These are phyloP conservation scores for Drosophila persimilis DNA, from an alignment of 1,140 invertebrate species.

Conservation along the genomic window DNA sequence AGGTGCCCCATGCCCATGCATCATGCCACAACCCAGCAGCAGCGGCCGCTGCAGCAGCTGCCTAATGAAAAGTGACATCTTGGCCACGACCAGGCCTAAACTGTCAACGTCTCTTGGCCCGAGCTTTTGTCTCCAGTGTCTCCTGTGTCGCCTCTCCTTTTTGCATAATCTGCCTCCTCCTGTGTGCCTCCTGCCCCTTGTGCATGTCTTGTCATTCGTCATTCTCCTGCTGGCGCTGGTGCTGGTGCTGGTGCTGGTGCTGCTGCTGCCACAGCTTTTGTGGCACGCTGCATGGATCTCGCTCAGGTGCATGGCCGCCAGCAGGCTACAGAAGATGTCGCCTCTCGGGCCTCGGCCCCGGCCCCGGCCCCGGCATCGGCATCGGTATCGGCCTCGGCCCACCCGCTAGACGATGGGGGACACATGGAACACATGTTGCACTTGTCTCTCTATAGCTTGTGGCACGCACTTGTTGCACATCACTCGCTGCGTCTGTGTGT, in stretches of 20 bases:
- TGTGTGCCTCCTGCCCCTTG: neutral
- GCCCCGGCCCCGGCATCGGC: no score
- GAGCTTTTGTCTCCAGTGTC: conserved; percentile 37
- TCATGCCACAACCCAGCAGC: conserved; percentile 45
- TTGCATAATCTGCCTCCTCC: neutral
- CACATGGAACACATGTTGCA: conserved; percentile 59
- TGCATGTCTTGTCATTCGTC: conserved; percentile 79
- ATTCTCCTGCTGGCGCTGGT: conserved; percentile 41
- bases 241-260: neutral
- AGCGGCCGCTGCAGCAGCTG: conserved; percentile 46
- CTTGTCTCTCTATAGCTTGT: conserved; percentile 51
- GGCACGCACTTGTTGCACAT: conserved; percentile 57
- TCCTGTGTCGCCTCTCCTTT: neutral
- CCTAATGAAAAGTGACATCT: conserved; percentile 83
- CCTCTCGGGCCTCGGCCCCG: neutral
- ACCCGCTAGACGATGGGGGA: conserved; percentile 65
- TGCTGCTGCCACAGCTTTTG: conserved; percentile 4
- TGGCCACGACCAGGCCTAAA: conserved; percentile 76
- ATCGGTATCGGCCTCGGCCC: conserved; percentile 24
- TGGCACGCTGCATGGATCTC: conserved; percentile 5
- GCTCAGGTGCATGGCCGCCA: conserved; percentile 66
- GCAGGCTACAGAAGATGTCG: conserved; percentile 72
- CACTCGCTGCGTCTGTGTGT: conserved; percentile 2
- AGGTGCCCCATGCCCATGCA: conserved; percentile 81
- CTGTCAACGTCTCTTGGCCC: conserved; percentile 74